These are phyloP conservation scores for Catharus minimus DNA, from an alignment of 2,113 vertebrate species.

Conservation along the genomic window DNA sequence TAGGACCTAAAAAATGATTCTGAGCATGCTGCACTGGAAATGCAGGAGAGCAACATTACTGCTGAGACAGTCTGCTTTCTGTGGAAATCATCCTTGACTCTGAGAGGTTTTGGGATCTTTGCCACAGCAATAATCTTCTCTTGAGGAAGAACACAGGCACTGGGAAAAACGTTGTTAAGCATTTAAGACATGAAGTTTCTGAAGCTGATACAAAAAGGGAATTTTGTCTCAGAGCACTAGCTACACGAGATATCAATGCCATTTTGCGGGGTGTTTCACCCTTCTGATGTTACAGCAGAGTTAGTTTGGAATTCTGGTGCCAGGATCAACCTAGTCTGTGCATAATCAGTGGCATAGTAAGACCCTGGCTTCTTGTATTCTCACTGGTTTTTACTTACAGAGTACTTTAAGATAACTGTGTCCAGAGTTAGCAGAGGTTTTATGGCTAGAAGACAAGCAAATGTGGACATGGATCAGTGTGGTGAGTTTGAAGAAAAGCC, in stretches of 20 bases:
- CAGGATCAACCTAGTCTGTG: neutral
- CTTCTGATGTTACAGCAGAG: neutral
- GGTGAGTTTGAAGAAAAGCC: neutral
- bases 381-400: neutral
- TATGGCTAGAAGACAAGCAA: neutral
- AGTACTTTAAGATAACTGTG: neutral
- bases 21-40: neutral
- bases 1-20: neutral
- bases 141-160: neutral
- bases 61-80: neutral
- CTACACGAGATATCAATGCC: neutral
- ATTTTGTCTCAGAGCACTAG: neutral
- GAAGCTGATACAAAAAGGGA: neutral
- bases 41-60: neutral
- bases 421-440: neutral
- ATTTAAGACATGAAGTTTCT: neutral
- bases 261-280: neutral
- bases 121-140: neutral
- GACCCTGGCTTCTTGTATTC: neutral
- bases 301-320: neutral
- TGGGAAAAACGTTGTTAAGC: neutral
- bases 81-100: neutral
- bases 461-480: fast-evolving
- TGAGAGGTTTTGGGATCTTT: neutral
- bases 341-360: neutral